These are phyloP conservation scores for Nesidiocoris tenuis DNA, from an alignment of 2,888 invertebrate species.

Conservation along the genomic window DNA sequence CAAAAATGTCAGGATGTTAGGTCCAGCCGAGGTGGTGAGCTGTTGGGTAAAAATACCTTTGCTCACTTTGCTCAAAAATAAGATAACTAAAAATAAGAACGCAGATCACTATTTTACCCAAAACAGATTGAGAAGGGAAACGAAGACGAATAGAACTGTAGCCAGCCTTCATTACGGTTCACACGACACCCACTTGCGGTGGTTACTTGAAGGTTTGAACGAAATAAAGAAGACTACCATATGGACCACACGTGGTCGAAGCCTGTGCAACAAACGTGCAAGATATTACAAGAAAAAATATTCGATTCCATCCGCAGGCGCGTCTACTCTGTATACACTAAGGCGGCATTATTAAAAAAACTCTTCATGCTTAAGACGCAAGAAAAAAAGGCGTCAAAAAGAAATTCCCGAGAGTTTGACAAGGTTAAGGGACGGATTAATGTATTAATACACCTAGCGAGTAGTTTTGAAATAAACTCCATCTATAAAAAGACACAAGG, in stretches of 20 bases:
- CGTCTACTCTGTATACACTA: not conserved
- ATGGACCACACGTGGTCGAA: constrained; percentile 23
- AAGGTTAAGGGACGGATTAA: constrained; percentile 7
- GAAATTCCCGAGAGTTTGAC: constrained; percentile 1
- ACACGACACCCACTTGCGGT: not conserved
- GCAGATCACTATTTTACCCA: no score
- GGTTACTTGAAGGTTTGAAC: not conserved
- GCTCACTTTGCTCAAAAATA: no score
- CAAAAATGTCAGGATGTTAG: no score
- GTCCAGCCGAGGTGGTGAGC: no score
- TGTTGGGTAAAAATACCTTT: no score
- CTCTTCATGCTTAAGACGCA: not conserved
- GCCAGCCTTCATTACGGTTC: not conserved
- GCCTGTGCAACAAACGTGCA: not conserved
- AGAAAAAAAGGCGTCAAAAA: not conserved
- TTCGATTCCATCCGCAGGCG: not conserved
- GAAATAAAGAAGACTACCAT: not conserved
- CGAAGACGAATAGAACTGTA: no score
- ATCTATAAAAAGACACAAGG: constrained; percentile 25
- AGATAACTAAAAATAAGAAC: no score
- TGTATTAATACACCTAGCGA: constrained; percentile 25
- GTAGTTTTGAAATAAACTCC: constrained; percentile 23
- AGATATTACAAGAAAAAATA: not conserved
- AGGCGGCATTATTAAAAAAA: not conserved
- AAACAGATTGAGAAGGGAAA: no score